Percentiles rank a stretch among this genome's conserved stretches.
phyloP scores from a whole-genome alignment of 2,888 invertebrate genomes.

The Eubasilissa splendida region DNA sequence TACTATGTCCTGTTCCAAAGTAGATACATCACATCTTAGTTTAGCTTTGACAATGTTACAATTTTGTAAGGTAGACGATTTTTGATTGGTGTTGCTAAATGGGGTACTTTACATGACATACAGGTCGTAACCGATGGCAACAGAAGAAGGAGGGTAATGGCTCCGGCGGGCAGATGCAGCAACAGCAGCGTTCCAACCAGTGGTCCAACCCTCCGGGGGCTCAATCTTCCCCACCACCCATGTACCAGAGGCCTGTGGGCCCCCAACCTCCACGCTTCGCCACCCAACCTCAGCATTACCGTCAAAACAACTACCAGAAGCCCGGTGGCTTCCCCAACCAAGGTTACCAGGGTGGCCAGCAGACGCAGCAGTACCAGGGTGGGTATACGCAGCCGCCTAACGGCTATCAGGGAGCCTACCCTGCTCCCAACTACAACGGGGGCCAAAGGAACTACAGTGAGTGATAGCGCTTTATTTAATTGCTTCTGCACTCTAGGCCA shows the following conservation, averaged over 20 bases:
- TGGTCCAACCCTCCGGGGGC: slow-evolving; percentile 71
- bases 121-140: slow-evolving; percentile 76
- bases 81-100: neutral
- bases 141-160: slow-evolving; percentile 73
- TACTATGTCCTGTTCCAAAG: no score
- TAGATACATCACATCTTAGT: no score
- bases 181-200: slow-evolving; percentile 67
- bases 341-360: slow-evolving; percentile 74
- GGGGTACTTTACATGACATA: slow-evolving; percentile 11
- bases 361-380: slow-evolving; percentile 72
- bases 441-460: slow-evolving; percentile 56
- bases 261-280: slow-evolving; percentile 58
- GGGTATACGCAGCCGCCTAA: slow-evolving; percentile 65
- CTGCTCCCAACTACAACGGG: slow-evolving; percentile 34
- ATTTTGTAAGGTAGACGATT: no score
- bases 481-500: no score
- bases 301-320: slow-evolving; percentile 64
- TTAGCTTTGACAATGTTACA: no score
- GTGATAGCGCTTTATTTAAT: slow-evolving; percentile 12
- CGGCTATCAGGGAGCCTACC: slow-evolving; percentile 69
- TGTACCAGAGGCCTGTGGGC: slow-evolving; percentile 6
- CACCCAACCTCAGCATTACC: slow-evolving; percentile 59
- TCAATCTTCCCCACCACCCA: slow-evolving; percentile 65
- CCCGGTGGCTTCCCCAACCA: slow-evolving; percentile 65
- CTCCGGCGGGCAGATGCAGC: slow-evolving; percentile 12